Conservation (phyloP, 23 tunicate species). For the Ascidia mentula region DNA sequence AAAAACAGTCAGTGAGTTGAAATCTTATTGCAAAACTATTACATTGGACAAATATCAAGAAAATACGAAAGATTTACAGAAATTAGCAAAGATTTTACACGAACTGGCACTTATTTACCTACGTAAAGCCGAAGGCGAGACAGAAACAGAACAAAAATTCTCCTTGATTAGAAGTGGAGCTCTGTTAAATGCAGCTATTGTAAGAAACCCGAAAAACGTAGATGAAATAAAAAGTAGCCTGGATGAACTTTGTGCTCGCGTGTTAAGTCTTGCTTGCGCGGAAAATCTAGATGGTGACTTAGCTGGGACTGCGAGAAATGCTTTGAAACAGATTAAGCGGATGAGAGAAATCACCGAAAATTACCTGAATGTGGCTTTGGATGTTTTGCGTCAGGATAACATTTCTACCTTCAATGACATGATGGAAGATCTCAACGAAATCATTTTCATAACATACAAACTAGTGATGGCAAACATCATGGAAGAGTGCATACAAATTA, state of each 20-base stretch:
- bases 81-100: background rate
- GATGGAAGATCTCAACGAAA: too few relatives aligned
- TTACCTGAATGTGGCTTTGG: background rate
- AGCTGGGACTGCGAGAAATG: background rate
- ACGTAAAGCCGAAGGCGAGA: background rate
- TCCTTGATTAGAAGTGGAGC: conserved; percentile 23
- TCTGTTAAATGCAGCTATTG: conserved; percentile 30
- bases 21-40: too few relatives aligned
- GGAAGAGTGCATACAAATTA: background rate
- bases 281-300: background rate
- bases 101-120: background rate
- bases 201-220: conserved; percentile 9
- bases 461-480: background rate
- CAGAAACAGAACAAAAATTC: background rate
- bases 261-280: background rate
- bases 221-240: conserved; percentile 7
- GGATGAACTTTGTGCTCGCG: conserved; percentile 1
- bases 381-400: too few relatives aligned
- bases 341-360: background rate
- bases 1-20: too few relatives aligned
- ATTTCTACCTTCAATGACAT: background rate
- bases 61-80: too few relatives aligned
- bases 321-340: background rate
- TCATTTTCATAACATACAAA: background rate
- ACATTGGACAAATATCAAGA: too few relatives aligned